These are phyloP conservation scores for Tridacna gigas DNA, from an alignment of 2,888 invertebrate species.

Conservation along the genomic window DNA sequence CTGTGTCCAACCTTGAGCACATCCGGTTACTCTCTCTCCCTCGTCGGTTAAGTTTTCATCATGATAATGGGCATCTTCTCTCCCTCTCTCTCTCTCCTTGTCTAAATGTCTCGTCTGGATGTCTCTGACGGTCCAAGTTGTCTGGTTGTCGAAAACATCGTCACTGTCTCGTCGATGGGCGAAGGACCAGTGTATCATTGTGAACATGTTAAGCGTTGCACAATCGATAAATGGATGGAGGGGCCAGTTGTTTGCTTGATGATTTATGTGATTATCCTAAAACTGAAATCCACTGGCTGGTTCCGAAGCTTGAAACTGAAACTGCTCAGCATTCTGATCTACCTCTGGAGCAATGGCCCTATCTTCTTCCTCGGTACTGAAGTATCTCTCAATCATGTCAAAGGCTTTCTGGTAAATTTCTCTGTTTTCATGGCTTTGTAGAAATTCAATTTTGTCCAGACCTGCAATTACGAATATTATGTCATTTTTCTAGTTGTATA, in stretches of 20 bases:
- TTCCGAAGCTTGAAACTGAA: conserved; percentile 75
- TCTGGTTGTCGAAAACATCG: conserved; percentile 19
- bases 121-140: conserved; percentile 22
- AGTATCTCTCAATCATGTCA: conserved; percentile 98
- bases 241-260: conserved; percentile 18
- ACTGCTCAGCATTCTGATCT: conserved; percentile 87
- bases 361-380: conserved; percentile 91
- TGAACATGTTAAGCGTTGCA: neutral
- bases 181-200: conserved; percentile 46
- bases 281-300: conserved; percentile 80
- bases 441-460: conserved; percentile 98
- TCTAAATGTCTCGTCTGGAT: conserved; percentile 8
- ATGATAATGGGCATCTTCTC: neutral
- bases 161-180: conserved; percentile 52
- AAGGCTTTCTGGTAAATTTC: conserved; percentile 99
- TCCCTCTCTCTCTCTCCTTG: conserved; percentile 19
- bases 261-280: conserved; percentile 51
- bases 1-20: neutral
- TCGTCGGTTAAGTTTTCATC: neutral
- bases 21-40: neutral
- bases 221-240: conserved; percentile 23
- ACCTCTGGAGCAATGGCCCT: conserved; percentile 89
- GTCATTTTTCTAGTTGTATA: too few species aligned
- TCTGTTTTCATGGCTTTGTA: conserved; percentile 98
- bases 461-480: conserved; percentile 85